Conservation (phyloP, 2,113 vertebrate species). For the Gavia stellata region DNA sequence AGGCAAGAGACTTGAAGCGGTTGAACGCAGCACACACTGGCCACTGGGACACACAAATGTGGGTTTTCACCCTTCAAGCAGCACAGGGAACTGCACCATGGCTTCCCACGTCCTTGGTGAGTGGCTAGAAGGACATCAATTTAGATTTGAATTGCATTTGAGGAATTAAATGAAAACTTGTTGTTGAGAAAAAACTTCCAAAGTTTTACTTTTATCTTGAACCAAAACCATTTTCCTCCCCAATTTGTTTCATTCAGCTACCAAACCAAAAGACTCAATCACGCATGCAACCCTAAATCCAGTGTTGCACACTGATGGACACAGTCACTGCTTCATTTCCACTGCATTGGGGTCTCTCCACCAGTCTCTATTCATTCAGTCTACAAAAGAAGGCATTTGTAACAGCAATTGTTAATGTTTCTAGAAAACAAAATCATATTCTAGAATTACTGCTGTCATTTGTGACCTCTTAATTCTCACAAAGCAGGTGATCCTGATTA, state of each 20-base stretch:
- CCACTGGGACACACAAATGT: neutral
- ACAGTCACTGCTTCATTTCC: neutral
- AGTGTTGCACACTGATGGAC: neutral
- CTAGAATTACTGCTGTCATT: neutral
- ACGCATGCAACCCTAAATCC: neutral
- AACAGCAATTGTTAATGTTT: neutral
- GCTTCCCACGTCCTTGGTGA: neutral
- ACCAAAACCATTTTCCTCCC: neutral
- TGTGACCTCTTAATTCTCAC: constrained; percentile 36
- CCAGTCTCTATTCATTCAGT: neutral
- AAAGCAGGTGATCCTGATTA: constrained; percentile 39
- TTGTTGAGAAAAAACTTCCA: neutral
- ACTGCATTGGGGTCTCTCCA: neutral
- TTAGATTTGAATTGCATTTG: neutral
- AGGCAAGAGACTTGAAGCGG: neutral
- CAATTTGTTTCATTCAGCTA: neutral
- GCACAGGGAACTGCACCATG: neutral
- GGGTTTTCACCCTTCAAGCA: neutral
- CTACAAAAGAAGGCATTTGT: neutral
- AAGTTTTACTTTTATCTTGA: neutral
- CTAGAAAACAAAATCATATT: neutral
- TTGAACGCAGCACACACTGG: neutral
- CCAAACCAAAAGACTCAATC: neutral
- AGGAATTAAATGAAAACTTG: neutral
- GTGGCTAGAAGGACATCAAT: neutral